Evolutionary conservation across 2,113 vertebrate species (phyloP).

Genomic region (Apteryx mantelli): DNA sequence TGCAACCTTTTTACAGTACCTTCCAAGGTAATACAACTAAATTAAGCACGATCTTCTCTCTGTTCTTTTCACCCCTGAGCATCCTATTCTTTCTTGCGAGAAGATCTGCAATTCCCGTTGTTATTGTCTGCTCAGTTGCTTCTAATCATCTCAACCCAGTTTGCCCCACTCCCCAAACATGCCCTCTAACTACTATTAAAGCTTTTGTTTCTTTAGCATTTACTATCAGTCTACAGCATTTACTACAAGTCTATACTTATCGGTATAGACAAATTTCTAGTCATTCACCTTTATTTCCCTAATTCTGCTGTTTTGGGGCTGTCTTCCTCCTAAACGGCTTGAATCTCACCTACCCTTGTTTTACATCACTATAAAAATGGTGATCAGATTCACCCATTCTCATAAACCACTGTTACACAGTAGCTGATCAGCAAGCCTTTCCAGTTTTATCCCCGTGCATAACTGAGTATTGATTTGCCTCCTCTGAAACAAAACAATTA

Average conservation of each 20-base stretch:
- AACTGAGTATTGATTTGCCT: background rate
- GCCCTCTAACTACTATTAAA: background rate
- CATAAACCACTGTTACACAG: background rate
- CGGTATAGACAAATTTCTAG: background rate
- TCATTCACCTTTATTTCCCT: background rate
- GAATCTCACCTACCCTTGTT: background rate
- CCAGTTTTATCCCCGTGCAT: background rate
- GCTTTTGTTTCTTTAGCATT: background rate
- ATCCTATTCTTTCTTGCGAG: background rate
- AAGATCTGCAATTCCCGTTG: background rate
- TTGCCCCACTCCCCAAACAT: fast-evolving
- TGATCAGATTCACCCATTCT: background rate
- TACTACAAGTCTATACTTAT: background rate
- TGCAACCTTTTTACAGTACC: background rate
- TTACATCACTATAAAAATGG: background rate
- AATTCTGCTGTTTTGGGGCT: background rate
- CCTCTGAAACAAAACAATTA: background rate
- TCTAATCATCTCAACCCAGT: background rate
- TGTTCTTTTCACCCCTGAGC: background rate
- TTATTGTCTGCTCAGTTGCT: background rate
- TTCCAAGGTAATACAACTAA: background rate
- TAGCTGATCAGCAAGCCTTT: background rate
- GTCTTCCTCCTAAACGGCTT: background rate
- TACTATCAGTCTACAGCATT: background rate
- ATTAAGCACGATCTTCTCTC: background rate